These are phyloP conservation scores for western clawed frog (Xenopus tropicalis) DNA, from an alignment of 2,113 vertebrate genomes.

Conservation along the genomic window UCB_Xtro_10.0 CM004447.2:159698001-159698500, in stretches of 20 bases:
- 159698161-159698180: too few relatives aligned
- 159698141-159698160: too few relatives aligned
- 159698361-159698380: slow-evolving; percentile 19
- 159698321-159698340: background rate
- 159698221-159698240: background rate
- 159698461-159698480: background rate
- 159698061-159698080: too few relatives aligned
- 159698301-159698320: background rate
- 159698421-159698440: background rate
- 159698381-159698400: background rate
- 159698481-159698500: background rate
- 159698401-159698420: background rate
- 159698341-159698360: background rate
- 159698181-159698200: too few relatives aligned
- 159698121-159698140: too few relatives aligned
- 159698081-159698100: too few relatives aligned
- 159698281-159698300: slow-evolving; percentile 1
- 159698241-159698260: background rate
- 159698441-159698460: background rate
- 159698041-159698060: too few relatives aligned
- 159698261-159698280: background rate
- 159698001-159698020: too few relatives aligned
- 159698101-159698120: too few relatives aligned
- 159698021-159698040: too few relatives aligned
- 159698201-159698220: background rate